Percentiles rank a stretch among this genome's conserved stretches.
These are phyloP conservation scores for Thermophis baileyi DNA, from an alignment of 2,113 vertebrate genomes.

Conservation along the genomic window DNA sequence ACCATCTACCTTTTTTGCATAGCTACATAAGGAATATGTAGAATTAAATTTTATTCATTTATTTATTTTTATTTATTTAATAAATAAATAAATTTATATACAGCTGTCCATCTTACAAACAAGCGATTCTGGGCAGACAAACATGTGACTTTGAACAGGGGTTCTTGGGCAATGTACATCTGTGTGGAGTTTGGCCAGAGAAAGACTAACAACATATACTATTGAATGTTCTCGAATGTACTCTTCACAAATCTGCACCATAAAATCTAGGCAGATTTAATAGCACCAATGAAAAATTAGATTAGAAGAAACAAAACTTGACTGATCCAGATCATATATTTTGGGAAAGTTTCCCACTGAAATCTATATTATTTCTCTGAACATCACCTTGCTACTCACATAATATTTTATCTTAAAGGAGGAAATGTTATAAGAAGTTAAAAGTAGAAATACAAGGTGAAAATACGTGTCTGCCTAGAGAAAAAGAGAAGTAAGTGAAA, in stretches of 20 bases:
- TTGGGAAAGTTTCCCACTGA: not conserved
- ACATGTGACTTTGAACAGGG: too few relatives aligned
- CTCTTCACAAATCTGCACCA: not conserved
- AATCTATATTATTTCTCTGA: slow-evolving; percentile 10
- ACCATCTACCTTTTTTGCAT: not conserved
- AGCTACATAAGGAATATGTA: not conserved
- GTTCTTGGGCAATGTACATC: not conserved
- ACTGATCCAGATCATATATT: not conserved
- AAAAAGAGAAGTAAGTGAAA: slow-evolving; percentile 45
- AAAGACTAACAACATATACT: not conserved
- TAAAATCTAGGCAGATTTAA: not conserved
- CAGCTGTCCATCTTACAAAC: too few relatives aligned
- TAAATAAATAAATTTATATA: too few relatives aligned
- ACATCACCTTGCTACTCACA: not conserved
- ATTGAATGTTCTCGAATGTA: not conserved
- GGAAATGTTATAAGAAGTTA: slow-evolving; percentile 6
- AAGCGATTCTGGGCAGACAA: too few relatives aligned
- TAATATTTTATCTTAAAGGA: slow-evolving; percentile 20
- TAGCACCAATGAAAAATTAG: not conserved
- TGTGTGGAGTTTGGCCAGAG: not conserved
- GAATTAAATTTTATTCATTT: not conserved
- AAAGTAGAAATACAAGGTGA: slow-evolving; percentile 26
- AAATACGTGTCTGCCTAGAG: slow-evolving; percentile 34
- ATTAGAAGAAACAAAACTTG: not conserved
- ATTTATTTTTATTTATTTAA: not conserved